Base-by-base conservation (phyloP, 2,113 vertebrate species). In the Baryphthengus martii region DNA sequence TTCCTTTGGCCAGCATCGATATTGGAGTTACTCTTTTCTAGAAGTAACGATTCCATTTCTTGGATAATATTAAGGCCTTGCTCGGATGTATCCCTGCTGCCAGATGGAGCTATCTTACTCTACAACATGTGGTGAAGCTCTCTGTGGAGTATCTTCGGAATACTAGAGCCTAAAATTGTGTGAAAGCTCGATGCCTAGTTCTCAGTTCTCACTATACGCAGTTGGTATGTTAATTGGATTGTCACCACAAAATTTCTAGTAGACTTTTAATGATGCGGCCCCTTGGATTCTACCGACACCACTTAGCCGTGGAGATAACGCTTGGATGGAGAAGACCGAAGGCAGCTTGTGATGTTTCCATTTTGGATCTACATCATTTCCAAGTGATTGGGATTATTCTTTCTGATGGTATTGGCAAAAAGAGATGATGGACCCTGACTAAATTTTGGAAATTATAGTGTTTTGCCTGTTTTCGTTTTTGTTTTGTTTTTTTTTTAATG, bases 61-160 rank as follows among this genome's bases (percentile, higher is more conserved):
- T 97, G 98, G 98, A 99, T 99, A 97, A 96, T 97, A 98, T 98
- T 98, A 96, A 98, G 98, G 97, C 97, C 97, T 97, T 97, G 95
- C 96, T 97, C 98, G 99, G 99, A 99, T 99, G 98, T 99, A 98
- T 98, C 96, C 95, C 87, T 97, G 93, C 94, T 97, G 94, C 93
- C 96, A 93, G 95, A 89, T 98, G 98, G 98, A 98, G 98, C 91
- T 98, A 97, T 97, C 96, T 97, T 97, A 96, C 91, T 93, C 94
- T 98, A 85, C 97, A 93, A 88, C 96, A 80, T 97, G 94, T 96
- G 89, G 97, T 95, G 95, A 97, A 96, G 63, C 97, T 95, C 95
- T 96, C 85, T 97, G 19, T 98, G 98, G 98, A 98, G 98, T 98
- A 98, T 96, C 97, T 96, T 96, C 85, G 98, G 97, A 97, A 94